Percentiles rank a stretch among this genome's conserved stretches.
These are phyloP conservation scores for Timema cristinae DNA, from an alignment of 2,888 invertebrate species.

Conservation along the genomic window DNA sequence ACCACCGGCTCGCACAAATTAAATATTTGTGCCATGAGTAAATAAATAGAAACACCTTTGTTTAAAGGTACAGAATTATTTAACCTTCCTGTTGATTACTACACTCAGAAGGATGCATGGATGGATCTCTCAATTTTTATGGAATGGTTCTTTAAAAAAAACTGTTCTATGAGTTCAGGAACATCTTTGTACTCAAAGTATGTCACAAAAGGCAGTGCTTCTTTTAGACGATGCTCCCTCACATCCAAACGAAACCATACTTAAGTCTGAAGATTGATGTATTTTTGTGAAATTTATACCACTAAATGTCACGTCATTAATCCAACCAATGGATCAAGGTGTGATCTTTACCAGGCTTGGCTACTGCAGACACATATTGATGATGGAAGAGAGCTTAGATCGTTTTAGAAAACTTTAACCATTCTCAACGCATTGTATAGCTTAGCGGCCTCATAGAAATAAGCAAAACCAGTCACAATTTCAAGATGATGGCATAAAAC, in stretches of 20 bases:
- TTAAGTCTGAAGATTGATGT: too few species aligned
- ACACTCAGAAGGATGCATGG: neutral
- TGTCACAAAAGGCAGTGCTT: slow-evolving; percentile 1
- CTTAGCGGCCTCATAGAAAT: too few species aligned
- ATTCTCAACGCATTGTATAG: too few species aligned
- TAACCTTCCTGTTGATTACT: neutral
- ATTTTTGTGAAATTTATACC: neutral
- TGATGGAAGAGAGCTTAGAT: too few species aligned
- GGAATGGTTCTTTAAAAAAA: neutral
- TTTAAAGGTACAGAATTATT: neutral
- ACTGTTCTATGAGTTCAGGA: neutral
- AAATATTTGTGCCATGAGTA: neutral
- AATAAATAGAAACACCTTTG: neutral
- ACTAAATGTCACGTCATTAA: neutral
- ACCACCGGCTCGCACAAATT: neutral
- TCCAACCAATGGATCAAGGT: neutral
- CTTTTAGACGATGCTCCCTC: neutral
- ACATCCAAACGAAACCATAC: neutral
- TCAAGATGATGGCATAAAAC: too few species aligned
- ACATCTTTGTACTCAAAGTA: neutral
- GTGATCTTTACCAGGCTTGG: neutral
- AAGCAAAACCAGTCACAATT: too few species aligned
- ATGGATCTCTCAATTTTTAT: neutral
- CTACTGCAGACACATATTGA: too few species aligned
- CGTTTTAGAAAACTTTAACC: too few species aligned